These are phyloP conservation scores for Lethocerus indicus DNA, from an alignment of 1,140 invertebrate genomes.

Conservation along the genomic window DNA sequence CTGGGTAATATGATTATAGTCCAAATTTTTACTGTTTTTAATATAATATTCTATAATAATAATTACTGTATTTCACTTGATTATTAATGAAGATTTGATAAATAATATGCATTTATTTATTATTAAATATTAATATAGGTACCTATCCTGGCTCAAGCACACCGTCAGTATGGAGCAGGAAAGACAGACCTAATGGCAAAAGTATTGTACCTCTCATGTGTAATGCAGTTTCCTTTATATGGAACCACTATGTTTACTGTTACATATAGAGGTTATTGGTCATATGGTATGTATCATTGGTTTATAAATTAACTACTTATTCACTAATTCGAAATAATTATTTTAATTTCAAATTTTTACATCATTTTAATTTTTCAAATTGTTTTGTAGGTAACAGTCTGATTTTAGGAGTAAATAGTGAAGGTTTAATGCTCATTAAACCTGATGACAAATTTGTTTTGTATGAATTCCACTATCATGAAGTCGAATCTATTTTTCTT, in stretches of 20 bases:
- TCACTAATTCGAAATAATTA: background rate
- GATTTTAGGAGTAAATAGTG: conserved; percentile 76
- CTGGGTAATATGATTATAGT: too few relatives aligned
- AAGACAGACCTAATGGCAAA: conserved; percentile 82
- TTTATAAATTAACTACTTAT: background rate
- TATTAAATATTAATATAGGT: conserved; percentile 28
- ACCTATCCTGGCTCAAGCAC: conserved; percentile 69
- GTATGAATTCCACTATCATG: conserved; percentile 72
- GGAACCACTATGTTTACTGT: conserved; percentile 87
- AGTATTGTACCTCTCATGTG: conserved; percentile 84
- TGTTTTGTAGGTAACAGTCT: conserved; percentile 29
- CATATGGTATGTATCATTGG: conserved; percentile 45
- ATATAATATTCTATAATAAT: background rate
- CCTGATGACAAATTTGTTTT: conserved; percentile 78
- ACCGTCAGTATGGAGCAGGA: conserved; percentile 76
- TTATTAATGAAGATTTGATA: background rate
- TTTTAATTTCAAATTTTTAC: background rate
- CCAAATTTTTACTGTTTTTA: too few relatives aligned
- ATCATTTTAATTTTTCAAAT: conserved; percentile 6
- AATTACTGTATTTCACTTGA: background rate
- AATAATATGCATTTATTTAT: conserved; percentile 5
- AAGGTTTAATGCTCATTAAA: conserved; percentile 76
- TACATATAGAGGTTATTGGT: conserved; percentile 81
- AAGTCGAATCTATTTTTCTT: conserved; percentile 78
- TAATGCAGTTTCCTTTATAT: conserved; percentile 93